Conservation (phyloP, 2,888 invertebrate genomes). For the Campoletis raptor region DNA sequence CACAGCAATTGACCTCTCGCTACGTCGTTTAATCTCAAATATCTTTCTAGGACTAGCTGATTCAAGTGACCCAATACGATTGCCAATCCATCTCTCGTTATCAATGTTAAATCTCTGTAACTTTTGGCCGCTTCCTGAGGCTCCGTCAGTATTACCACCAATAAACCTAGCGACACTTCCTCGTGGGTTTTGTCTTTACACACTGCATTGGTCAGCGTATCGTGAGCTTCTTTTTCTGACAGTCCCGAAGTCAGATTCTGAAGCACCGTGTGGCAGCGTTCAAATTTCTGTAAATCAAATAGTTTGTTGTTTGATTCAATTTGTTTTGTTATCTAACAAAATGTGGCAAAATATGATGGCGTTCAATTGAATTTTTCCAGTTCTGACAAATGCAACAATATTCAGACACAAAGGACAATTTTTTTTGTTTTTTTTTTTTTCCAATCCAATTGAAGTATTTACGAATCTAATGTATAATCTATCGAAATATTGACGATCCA, state of each 20-base stretch:
- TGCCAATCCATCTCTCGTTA: slow-evolving; percentile 95
- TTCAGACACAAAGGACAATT: neutral
- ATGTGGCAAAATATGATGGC: neutral
- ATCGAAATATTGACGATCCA: neutral
- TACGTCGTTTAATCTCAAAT: slow-evolving; percentile 93
- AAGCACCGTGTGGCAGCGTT: slow-evolving; percentile 92
- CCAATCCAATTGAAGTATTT: neutral
- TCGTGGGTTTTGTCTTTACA: slow-evolving; percentile 96
- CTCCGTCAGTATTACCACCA: slow-evolving; percentile 95
- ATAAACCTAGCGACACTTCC: slow-evolving; percentile 95
- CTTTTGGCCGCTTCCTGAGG: slow-evolving; percentile 93
- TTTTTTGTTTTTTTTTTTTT: neutral
- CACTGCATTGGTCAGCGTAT: slow-evolving; percentile 95
- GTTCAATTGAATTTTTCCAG: neutral
- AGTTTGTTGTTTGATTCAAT: slow-evolving; percentile 69
- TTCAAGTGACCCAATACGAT: slow-evolving; percentile 93
- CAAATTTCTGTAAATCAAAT: slow-evolving; percentile 91
- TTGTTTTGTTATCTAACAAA: neutral
- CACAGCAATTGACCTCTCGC: slow-evolving; percentile 94
- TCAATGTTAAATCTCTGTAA: slow-evolving; percentile 96
- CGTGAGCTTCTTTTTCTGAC: slow-evolving; percentile 97
- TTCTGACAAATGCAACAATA: neutral
- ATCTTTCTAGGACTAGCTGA: slow-evolving; percentile 95
- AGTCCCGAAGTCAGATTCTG: slow-evolving; percentile 92
- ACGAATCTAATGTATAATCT: neutral